Conservation (phyloP, 2,797 vertebrate genomes). For the Tiaroga cobitis region DNA sequence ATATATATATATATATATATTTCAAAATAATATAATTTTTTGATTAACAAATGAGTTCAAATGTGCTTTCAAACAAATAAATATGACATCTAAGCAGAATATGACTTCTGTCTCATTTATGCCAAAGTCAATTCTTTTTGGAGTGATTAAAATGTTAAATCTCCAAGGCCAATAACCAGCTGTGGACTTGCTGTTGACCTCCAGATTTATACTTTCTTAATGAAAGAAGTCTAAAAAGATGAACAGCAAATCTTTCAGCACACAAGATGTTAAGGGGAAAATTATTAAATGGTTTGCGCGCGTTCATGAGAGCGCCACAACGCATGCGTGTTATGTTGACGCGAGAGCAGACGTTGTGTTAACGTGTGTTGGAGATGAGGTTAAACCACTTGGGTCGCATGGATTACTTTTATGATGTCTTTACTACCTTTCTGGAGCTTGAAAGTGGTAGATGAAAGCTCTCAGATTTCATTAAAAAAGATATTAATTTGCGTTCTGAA, state of each 20-base stretch:
- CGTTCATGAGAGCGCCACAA: no score
- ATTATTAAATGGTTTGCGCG: no score
- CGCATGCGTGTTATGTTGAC: no score
- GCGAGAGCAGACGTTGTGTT: no score
- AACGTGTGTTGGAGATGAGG: no score
- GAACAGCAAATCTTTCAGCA: neutral
- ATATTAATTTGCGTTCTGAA: neutral
- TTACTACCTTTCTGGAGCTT: neutral
- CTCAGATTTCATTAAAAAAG: neutral
- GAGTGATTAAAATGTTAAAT: neutral
- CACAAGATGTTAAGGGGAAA: neutral
- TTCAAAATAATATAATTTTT: neutral
- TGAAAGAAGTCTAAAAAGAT: neutral
- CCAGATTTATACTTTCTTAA: neutral
- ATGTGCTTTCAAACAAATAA: neutral
- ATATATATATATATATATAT: no score
- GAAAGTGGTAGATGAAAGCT: neutral
- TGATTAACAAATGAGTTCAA: neutral
- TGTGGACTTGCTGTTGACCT: neutral
- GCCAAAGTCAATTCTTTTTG: neutral
- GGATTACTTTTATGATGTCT: neutral
- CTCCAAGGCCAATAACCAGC: neutral
- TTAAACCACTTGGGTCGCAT: neutral
- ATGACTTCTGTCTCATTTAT: neutral
- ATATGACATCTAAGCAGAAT: neutral